Base-by-base conservation (phyloP, 2,888 invertebrate species). In the Spodoptera picta region DNA sequence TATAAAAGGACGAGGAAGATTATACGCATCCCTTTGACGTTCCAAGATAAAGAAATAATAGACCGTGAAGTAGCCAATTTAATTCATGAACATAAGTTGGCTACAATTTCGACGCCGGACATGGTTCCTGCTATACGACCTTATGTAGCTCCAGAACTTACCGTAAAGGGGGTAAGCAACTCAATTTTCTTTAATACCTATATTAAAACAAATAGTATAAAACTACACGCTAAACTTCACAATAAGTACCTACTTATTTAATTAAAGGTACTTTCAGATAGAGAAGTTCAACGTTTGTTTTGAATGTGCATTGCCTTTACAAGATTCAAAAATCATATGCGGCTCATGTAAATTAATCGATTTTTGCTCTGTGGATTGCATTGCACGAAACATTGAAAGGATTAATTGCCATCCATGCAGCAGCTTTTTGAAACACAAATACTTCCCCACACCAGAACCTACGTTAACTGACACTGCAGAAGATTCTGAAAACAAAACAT, bases 281-380 rank as follows among this genome's bases (percentile, higher is more conserved):
- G 77, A 79, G 12, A 92, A 90, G 68, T 93, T 87, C 74, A 82
- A 90, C 36, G 82, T 94, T 3, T 94, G 94, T 74, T 93, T 92
- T 69, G 94, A 94, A 81, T 94, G 94, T 69, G 81, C 82, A 0
- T 54, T 90, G 36, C 92, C 92, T 4, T 73, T 91, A 14, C 60
- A 66, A 10, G 81, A 85, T 41, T 67, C 66, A 2, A 87, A 80
- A 48, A 84, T 92, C 19, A 24, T 58, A 5, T 93, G 93, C 65
- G 51, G 54, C 0, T 81, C 76, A 14, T 93, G 93, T 70, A 85
- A 89, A 31, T 70, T 89, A 7, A 77, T 93, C 5, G 82, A 84
- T 0, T 93, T 92, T 69, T 93, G 93, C 67, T 83, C 87, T 0
- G 63, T 81, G 5, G 84, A 87, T 0, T 94, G 93, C 64, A 85